phyloP scores from a whole-genome alignment of 92 coral and sea anemone species.

The Porites cylindrica region DNA sequence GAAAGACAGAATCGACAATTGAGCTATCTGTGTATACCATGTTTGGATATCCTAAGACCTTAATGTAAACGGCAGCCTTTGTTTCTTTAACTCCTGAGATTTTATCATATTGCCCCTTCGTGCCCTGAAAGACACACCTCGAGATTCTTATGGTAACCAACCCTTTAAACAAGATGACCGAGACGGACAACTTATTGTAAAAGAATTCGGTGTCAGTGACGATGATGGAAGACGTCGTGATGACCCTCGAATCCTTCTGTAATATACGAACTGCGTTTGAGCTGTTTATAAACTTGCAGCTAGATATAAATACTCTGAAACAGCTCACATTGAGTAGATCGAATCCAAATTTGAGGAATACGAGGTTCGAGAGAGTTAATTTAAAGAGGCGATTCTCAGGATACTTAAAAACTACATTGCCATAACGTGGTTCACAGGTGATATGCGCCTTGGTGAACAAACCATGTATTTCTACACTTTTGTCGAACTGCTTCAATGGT shows the following conservation, averaged over 20 bases:
- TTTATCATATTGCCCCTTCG: not conserved
- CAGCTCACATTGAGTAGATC: not conserved
- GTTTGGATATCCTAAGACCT: not conserved
- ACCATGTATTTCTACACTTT: constrained; percentile 2
- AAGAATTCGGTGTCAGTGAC: constrained; percentile 11
- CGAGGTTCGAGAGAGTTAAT: not conserved
- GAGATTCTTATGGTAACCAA: not conserved
- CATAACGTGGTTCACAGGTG: not conserved
- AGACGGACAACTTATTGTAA: not conserved
- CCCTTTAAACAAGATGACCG: not conserved
- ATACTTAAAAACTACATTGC: not conserved
- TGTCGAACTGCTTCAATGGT: not conserved
- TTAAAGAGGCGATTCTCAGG: not conserved
- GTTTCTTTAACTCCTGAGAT: not conserved
- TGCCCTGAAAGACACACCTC: constrained; percentile 9
- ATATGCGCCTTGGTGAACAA: not conserved
- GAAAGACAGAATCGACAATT: not conserved
- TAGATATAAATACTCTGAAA: not conserved
- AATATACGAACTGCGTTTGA: not conserved
- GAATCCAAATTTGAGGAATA: not conserved
- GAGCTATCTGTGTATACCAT: not conserved
- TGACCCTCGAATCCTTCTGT: not conserved
- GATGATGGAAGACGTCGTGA: not conserved
- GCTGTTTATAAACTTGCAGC: constrained; percentile 4
- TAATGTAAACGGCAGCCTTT: not conserved